Base-by-base conservation (phyloP, 1,140 invertebrate species). In the Drosophila nigromelanica region DNA sequence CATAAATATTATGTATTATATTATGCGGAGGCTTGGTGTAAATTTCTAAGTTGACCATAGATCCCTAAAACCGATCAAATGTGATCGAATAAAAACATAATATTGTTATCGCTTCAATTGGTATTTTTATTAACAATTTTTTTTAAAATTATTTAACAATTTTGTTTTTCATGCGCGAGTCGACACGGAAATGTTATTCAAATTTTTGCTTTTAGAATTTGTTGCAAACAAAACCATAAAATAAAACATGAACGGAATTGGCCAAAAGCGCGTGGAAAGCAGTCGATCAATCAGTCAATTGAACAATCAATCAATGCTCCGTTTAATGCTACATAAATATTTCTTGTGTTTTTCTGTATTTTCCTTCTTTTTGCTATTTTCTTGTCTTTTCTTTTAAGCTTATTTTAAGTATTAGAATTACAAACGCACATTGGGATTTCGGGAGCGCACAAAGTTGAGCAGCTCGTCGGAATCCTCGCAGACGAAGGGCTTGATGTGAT, bases 391-490 rank as follows among this genome's bases (percentile, higher is more conserved):
- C 18, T 42, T 45, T 56, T 39, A 27, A 52, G 47, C 58, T 62
- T 62, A 68, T 39, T 56, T 62, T 51, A 51, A 10, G 50, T 69
- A 61, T 73, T 74, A 79, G 62, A 74, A 68, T 96, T 95, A 97
- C 76, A 97, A 94, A 92, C 96, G 96, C 67, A 97, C 95, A 79
- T 95, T 95, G 30, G 96, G 96, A 92, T 97, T 97, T 83, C 96
- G 94, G 11, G 96, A 97, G 75, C 96, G 95, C 18, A 98, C 96
- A 85, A 97, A 98, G 93, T 97, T 97, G 73, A 98, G 93, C n/a
- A 98, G 94, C 92, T 98, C 97, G 71, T 98, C 97, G 90, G 96
- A 97, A 93, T 98, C 97, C 92, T 98, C 97, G 92, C 97, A 98
- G 3, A 98, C 96, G 93, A 98, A 98, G 2, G 97, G 97, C 92